These are phyloP conservation scores for Dinomys branickii DNA, from an alignment of 2,113 vertebrate genomes.

Conservation along the genomic window DNA sequence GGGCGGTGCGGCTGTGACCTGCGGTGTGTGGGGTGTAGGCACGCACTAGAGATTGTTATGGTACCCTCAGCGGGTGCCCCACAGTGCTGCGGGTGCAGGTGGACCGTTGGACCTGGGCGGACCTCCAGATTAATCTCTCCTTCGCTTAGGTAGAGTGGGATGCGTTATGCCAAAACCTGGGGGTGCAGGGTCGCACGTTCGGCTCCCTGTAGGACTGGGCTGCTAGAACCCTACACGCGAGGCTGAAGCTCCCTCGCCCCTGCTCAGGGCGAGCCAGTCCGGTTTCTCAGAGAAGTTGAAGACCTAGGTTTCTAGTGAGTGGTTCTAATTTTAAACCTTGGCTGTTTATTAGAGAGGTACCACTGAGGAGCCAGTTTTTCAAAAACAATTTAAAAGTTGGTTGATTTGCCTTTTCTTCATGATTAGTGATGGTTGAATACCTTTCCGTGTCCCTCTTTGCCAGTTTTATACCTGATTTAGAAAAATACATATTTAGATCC, in stretches of 20 bases:
- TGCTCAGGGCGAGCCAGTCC: background rate
- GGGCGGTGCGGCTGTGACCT: rapidly evolving
- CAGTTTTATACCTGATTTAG: background rate
- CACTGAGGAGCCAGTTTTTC: background rate
- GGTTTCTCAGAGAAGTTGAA: background rate
- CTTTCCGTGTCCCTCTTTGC: no score
- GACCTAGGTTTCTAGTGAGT: background rate
- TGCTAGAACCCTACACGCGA: background rate
- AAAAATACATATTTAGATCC: background rate
- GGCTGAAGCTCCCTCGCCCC: no score
- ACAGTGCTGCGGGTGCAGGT: background rate
- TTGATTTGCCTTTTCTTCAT: background rate
- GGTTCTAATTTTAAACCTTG: background rate
- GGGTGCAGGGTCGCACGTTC: background rate
- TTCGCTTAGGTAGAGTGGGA: background rate
- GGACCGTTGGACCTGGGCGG: no score
- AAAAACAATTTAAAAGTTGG: background rate
- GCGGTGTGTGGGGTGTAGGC: background rate
- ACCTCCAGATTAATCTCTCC: background rate
- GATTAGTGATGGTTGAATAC: no score
- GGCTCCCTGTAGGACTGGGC: background rate
- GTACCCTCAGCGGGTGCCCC: background rate
- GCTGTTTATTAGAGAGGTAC: background rate
- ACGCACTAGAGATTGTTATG: background rate
- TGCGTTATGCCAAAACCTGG: no score